phyloP scores from a whole-genome alignment of 92 coral and sea anemone genomes.

The Isaurus tuberculatus region DNA sequence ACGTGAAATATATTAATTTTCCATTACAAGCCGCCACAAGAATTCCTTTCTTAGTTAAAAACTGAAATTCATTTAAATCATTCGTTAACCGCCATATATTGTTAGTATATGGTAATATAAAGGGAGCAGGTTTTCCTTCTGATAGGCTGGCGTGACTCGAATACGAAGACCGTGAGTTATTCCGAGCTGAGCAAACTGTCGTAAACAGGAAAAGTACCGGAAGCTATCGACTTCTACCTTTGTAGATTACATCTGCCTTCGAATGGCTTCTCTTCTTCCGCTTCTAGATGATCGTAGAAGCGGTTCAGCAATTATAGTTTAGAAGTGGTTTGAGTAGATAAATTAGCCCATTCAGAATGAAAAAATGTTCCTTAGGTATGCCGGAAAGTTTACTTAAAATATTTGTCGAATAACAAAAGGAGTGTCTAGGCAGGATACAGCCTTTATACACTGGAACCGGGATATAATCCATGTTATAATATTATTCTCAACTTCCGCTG shows the following conservation, averaged over 20 bases:
- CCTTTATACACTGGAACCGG: too few species aligned
- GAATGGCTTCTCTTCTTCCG: constrained; percentile 36
- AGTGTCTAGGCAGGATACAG: too few species aligned
- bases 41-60: neutral
- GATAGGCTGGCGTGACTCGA: constrained; percentile 7
- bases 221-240: constrained; percentile 1
- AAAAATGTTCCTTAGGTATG: neutral
- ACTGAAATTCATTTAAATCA: neutral
- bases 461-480: too few species aligned
- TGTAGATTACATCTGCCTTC: constrained; percentile 14
- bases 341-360: neutral
- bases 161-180: neutral
- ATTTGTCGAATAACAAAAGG: neutral
- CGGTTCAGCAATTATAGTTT: neutral
- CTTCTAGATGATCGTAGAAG: constrained; percentile 4
- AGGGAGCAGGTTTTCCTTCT: neutral
- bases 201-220: constrained; percentile 32
- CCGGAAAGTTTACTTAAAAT: neutral
- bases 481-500: too few species aligned
- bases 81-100: neutral
- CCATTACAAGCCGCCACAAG: neutral
- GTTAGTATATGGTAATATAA: neutral
- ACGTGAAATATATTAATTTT: neutral
- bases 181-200: neutral
- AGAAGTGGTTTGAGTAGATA: neutral